Conservation (phyloP, 2,113 vertebrate species). For the Myrmecobius fasciatus region DNA sequence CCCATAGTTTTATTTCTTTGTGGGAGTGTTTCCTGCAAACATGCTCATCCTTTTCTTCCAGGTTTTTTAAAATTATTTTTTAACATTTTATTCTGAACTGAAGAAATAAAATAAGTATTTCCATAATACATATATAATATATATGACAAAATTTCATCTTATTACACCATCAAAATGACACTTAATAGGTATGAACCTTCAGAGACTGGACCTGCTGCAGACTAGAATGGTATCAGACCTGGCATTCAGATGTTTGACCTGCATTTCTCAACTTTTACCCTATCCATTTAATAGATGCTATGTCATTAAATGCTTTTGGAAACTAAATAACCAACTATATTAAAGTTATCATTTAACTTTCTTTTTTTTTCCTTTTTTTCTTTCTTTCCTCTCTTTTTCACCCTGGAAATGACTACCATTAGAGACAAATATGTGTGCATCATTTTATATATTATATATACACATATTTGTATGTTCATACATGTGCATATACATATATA, state of each 20-base stretch:
- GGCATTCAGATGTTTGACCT: not conserved
- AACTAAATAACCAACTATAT: conserved; percentile 80
- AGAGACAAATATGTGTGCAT: too few relatives aligned
- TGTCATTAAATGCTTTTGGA: conserved; percentile 93
- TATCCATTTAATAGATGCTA: not conserved
- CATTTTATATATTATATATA: too few relatives aligned
- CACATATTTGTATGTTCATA: too few relatives aligned
- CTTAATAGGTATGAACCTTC: conserved; percentile 90
- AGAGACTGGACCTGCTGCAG: conserved; percentile 88
- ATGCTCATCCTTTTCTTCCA: not conserved
- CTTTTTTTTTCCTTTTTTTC: too few relatives aligned
- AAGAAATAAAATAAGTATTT: too few relatives aligned
- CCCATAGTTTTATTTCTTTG: not conserved
- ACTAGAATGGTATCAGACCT: conserved; percentile 75
- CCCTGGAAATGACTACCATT: not conserved
- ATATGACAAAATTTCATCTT: conserved; percentile 92
- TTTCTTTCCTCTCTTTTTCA: too few relatives aligned
- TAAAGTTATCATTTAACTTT: too few relatives aligned
- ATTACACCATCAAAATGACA: conserved; percentile 95
- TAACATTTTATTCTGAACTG: too few relatives aligned
- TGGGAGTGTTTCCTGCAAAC: not conserved
- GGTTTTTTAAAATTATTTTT: not conserved
- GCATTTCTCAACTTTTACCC: not conserved
- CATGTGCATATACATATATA: too few relatives aligned
- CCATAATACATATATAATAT: too few relatives aligned